phyloP scores from a whole-genome alignment of 2,888 invertebrate species.

The Germaria angustata region DNA sequence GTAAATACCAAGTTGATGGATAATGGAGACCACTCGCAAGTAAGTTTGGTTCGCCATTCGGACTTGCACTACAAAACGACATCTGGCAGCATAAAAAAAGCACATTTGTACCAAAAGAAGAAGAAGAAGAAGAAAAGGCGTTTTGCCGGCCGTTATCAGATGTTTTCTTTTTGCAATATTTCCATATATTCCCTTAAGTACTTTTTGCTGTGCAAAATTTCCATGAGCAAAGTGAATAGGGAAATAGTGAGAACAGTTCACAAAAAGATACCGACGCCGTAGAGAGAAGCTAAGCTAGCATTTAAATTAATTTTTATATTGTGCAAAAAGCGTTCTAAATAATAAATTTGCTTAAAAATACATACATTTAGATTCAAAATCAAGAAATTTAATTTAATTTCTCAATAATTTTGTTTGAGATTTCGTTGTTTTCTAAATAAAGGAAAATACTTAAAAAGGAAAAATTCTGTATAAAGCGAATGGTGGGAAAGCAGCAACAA shows the following conservation, averaged over 20 bases:
- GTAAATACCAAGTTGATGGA: too few species aligned
- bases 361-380: neutral
- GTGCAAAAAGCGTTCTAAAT: conserved; percentile 20
- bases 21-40: too few species aligned
- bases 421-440: conserved; percentile 2
- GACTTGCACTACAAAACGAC: too few species aligned
- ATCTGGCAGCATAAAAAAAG: too few species aligned
- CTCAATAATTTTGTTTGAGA: neutral
- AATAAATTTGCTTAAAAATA: neutral
- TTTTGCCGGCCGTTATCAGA: neutral
- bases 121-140: too few species aligned
- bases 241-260: neutral
- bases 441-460: conserved; percentile 2
- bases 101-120: too few species aligned
- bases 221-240: neutral
- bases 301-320: conserved; percentile 25
- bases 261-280: conserved; percentile 26
- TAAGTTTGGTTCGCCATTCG: too few species aligned
- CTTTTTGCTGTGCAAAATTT: neutral
- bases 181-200: too few species aligned
- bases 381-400: neutral
- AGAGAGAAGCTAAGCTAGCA: conserved; percentile 4
- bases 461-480: conserved; percentile 65
- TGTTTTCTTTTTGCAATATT: neutral
- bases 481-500: conserved; percentile 39